Evolutionary conservation across 2,113 vertebrate genomes (phyloP), one percentile per base, ranked within the genome.

Genomic region (Zosterops hypoxanthus): DNA sequence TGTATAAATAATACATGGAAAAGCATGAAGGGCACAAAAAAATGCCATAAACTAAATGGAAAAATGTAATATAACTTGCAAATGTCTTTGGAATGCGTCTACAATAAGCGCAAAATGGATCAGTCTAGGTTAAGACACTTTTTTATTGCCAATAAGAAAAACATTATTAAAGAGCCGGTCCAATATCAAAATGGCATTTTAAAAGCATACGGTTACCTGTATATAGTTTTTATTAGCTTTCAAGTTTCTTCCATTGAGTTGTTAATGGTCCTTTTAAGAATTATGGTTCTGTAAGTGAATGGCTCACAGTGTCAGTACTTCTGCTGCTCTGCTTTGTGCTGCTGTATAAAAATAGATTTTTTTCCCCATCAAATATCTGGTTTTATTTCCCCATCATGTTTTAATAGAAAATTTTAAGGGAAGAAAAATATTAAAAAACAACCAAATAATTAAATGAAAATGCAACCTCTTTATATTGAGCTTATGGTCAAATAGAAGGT

Each of bases 181-280:
- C 95, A 95, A 86, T 96, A 94, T 97, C 97, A 97, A 97, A 97
- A 96, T 94, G 88, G 53, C 73, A 77, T 91, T 97, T 97, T 94
- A 97, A 97, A 97, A 92, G 95, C 88, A 96, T 95, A 93, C 52
- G 1, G 83, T 96, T 96, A 95, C 86, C 83, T 97, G 92, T 95
- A 78, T 94, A 70, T 91, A 96, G 70, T 69, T 93, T 95, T 97
- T 97, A 96, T 94, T 95, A 95, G 95, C 93, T 95, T 98, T 98
- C 90, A 97, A 88, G 94, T 98, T 98, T 97, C 95, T 96, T 96
- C 95, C 95, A 92, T 85, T 96, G 97, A 97, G 85, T 92, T 95
- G 95, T 94, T 98, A 96, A 97, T 26, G 26, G 88, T 89, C 63
- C 89, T 97, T 97, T 97, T 92, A 97, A 97, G 97, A 96, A 93